Evolutionary conservation across 1,140 invertebrate genomes (phyloP), one percentile per base, ranked within the genome.

Genomic region (Scaptodrosophila lebanonensis): DNA sequence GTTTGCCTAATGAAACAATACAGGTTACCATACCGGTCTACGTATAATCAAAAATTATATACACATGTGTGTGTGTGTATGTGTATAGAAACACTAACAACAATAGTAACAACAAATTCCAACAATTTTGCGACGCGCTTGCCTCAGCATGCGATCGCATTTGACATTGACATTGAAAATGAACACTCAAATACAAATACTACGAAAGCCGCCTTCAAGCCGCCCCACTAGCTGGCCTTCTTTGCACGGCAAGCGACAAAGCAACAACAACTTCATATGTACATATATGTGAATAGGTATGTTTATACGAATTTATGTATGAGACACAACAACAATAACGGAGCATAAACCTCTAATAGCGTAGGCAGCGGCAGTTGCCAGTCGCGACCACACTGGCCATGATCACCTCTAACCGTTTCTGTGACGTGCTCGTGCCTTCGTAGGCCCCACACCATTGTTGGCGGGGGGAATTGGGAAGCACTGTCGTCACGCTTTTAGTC

Each of bases 141-240:
- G 45, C 54, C 51, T 57, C 36, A 40, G 56, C 68, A 71, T 71
- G 70, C 70, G 69, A 75, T 75, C 59, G 53, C 20, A 50, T 73
- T 75, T 73, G 70, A 73, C 70, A 73, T 73, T 73, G 70, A 73
- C 70, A 73, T 73, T 73, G 70, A 73, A 73, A 75, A 52, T 17
- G 53, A 49, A 48, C 43, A 35, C 42, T 29, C 33, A 57, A 50
- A 16, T 27, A 25, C 4, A 8, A 39, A 40, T 8, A 17, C 4
- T 5, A 16, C 40, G 65, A 68, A 68, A 43, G 62, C 60, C 57
- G 57, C 36, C 51, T 32, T 6, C 25, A 20, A 33, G 9, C 20
- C 40, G 18, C 18, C 48, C 43, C 57, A 62, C 59, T 45, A 45
- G 59, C 59, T 62, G 59, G 59, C 59, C 59, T 62, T 62, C 59